These are phyloP conservation scores for Lanistes nyassanus DNA, from an alignment of 1,140 invertebrate genomes.

Conservation along the genomic window DNA sequence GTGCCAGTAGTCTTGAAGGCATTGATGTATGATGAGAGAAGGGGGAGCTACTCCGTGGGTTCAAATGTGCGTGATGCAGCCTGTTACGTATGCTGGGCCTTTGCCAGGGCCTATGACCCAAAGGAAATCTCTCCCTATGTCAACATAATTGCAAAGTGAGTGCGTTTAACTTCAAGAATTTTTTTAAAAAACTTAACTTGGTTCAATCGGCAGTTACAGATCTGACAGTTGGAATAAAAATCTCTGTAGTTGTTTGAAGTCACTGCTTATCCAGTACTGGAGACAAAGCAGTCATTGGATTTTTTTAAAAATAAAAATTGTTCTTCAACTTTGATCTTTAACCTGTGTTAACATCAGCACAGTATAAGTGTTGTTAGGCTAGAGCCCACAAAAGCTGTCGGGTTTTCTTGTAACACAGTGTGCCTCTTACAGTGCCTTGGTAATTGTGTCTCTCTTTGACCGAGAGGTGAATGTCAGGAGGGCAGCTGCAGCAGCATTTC, in stretches of 20 bases:
- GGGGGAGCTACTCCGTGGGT: slow-evolving; percentile 86
- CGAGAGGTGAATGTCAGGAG: slow-evolving; percentile 93
- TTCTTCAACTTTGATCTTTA: no score
- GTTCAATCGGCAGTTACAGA: no score
- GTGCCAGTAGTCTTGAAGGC: slow-evolving; percentile 74
- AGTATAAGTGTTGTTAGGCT: no score
- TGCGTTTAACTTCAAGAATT: not conserved
- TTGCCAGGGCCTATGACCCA: slow-evolving; percentile 94
- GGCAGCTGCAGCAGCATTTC: slow-evolving; percentile 96
- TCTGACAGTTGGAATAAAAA: no score
- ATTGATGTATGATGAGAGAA: slow-evolving; percentile 90
- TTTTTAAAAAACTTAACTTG: no score
- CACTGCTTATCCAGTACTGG: no score
- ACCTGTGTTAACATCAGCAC: no score
- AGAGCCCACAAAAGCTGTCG: no score
- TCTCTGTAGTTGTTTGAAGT: no score
- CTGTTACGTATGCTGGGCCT: slow-evolving; percentile 98
- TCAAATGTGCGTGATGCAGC: slow-evolving; percentile 94
- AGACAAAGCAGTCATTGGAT: no score
- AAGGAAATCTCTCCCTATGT: slow-evolving; percentile 86
- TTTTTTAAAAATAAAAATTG: no score
- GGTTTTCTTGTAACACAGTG: no score
- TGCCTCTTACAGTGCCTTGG: slow-evolving; percentile 52
- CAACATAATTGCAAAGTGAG: slow-evolving; percentile 78
- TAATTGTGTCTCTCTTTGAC: slow-evolving; percentile 90